Evolutionary conservation across 2,888 invertebrate genomes (phyloP).

Genomic region (Sarcophaga carnaria): DNA sequence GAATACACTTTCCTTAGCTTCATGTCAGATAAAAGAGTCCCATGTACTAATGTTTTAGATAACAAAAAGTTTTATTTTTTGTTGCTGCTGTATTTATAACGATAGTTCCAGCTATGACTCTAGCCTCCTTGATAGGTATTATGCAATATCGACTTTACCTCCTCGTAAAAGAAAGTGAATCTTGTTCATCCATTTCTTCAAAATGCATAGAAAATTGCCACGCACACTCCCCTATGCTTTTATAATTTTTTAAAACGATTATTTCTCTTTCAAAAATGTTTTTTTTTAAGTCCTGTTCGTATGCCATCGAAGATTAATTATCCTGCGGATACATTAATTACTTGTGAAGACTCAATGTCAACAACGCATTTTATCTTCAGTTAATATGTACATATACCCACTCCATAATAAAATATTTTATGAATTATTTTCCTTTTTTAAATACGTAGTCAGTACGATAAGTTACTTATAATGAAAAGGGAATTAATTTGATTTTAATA

Average conservation of each 20-base stretch:
- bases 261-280: not conserved
- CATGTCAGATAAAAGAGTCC: no score
- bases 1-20: no score
- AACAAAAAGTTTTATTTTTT: no score
- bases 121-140: no score
- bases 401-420: conserved; percentile 3
- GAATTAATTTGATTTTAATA: not conserved
- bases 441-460: not conserved
- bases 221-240: not conserved
- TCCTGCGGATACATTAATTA: conserved; percentile 33
- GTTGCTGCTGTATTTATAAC: no score
- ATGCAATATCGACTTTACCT: no score
- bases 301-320: conserved; percentile 33
- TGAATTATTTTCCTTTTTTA: conserved; percentile 9
- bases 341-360: conserved; percentile 49
- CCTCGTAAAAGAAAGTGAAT: no score
- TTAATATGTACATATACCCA: not conserved
- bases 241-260: not conserved
- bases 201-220: no score
- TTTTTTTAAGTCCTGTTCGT: not conserved
- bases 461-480: not conserved
- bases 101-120: no score
- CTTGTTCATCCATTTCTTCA: no score
- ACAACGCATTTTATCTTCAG: conserved; percentile 35
- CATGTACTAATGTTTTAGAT: no score